These are phyloP conservation scores for Aldrovandia affinis DNA, from an alignment of 2,797 vertebrate genomes.

Conservation along the genomic window DNA sequence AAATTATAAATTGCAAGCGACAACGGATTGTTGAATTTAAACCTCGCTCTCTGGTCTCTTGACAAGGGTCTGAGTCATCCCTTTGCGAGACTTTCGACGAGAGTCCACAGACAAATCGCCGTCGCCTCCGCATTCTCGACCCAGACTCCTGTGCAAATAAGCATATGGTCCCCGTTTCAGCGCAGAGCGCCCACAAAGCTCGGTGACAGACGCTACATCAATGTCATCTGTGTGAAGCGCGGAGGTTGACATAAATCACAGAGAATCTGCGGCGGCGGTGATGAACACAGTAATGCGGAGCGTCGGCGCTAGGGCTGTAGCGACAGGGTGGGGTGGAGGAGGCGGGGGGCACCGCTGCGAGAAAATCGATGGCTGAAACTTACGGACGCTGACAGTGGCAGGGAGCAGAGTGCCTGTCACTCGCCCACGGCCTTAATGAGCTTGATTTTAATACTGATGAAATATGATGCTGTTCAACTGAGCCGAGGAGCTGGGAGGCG, in stretches of 20 bases:
- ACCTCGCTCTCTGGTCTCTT: constrained; percentile 5
- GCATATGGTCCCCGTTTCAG: constrained; percentile 19
- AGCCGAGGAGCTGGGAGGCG: neutral
- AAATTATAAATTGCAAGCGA: constrained; percentile 15
- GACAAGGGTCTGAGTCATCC: constrained; percentile 11
- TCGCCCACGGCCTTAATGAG: constrained; percentile 14
- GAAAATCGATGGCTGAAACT: constrained; percentile 30
- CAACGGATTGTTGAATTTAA: neutral
- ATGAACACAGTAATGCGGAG: neutral
- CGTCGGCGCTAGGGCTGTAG: neutral
- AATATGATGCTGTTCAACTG: constrained; percentile 23
- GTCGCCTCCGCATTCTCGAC: constrained; percentile 1
- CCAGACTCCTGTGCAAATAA: neutral
- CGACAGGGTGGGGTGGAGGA: neutral
- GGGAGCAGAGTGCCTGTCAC: neutral
- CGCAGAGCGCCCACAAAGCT: constrained; percentile 14
- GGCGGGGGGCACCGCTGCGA: neutral
- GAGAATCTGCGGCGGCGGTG: neutral
- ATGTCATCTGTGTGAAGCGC: constrained; percentile 22
- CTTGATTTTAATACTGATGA: neutral
- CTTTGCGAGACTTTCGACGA: neutral
- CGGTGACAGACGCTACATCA: constrained; percentile 21
- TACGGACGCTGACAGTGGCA: neutral
- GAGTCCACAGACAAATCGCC: neutral
- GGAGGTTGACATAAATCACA: constrained; percentile 29